Evolutionary conservation across 2,888 invertebrate species (phyloP).

Genomic region (Rugalucina vietnamica): DNA sequence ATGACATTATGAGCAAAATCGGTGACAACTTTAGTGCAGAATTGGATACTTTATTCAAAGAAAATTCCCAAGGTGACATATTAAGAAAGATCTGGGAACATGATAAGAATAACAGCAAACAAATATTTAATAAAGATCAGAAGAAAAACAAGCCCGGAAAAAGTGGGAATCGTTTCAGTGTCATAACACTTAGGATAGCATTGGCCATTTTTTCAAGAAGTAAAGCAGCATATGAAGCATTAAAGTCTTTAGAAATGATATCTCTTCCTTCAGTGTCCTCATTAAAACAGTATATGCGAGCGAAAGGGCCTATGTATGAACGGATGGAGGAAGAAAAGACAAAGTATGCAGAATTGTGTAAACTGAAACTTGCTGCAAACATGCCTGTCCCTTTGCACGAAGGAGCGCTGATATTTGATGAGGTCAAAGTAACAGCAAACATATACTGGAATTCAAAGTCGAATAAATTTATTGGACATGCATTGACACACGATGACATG

Average conservation of each 20-base stretch:
- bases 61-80: neutral
- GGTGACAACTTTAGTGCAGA: neutral
- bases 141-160: neutral
- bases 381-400: neutral
- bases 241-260: neutral
- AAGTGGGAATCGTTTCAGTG: neutral
- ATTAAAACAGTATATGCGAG: neutral
- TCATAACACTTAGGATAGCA: constrained; percentile 1
- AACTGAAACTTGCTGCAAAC: neutral
- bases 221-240: neutral
- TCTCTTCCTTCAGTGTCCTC: neutral
- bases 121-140: neutral
- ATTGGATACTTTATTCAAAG: neutral
- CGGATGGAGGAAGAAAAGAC: neutral
- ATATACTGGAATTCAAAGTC: neutral
- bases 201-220: neutral
- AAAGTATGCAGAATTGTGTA: neutral
- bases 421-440: neutral
- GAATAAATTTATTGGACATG: neutral
- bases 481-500: neutral
- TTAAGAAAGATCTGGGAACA: neutral
- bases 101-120: neutral
- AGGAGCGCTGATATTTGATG: neutral
- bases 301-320: neutral
- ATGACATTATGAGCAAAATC: neutral